Base-by-base conservation (phyloP, 2,888 invertebrate species). In the Epiblema foenella region DNA sequence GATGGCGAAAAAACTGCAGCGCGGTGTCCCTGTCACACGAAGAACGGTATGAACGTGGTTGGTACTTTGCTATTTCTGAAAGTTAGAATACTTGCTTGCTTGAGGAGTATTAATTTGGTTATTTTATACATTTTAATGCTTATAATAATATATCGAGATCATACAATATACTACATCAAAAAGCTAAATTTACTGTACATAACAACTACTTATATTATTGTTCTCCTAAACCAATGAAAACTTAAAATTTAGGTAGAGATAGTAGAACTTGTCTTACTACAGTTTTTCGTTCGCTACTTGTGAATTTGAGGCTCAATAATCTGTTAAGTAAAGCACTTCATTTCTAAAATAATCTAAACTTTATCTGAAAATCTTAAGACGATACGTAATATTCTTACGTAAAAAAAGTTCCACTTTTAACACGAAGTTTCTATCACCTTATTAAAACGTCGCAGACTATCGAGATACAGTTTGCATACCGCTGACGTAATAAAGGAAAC, bases 1-100 rank as follows among this genome's bases (percentile, higher is more conserved):
- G 78, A 79, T 69, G 76, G 83, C 42, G 85, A 89, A 89, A 90
- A 90, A 90, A 89, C 84, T 87, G 84, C 83, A 81, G 77, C 86
- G 78, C 80, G 69, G 85, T 75, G 74, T 91, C 91, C 82, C 87
- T 73, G 76, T 92, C 85, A 75, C 87, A 75, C 90, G 75, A 77
- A 80, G 86, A 85, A 85, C 82, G 79, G 81, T 77, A 62, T 49
- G 29, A 74, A 57, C 24, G 68, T 74, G 80, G 78, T 91, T 91
- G 89, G 88, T 91, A 85, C 87, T 88, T 89, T 52, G 59, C 73
- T 2, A 67, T 64, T 56, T 60, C 42, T 56, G 20, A 24, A n/a
- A 59, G 54, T 54, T 46, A 46, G 46, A 46, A n/a, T n/a, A n/a
- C 8, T n/a, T 42, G 4, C 12, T 39, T 39, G 39, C 4, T 11